Conservation (phyloP, 2,113 vertebrate species). For the Coturnix japonica region DNA sequence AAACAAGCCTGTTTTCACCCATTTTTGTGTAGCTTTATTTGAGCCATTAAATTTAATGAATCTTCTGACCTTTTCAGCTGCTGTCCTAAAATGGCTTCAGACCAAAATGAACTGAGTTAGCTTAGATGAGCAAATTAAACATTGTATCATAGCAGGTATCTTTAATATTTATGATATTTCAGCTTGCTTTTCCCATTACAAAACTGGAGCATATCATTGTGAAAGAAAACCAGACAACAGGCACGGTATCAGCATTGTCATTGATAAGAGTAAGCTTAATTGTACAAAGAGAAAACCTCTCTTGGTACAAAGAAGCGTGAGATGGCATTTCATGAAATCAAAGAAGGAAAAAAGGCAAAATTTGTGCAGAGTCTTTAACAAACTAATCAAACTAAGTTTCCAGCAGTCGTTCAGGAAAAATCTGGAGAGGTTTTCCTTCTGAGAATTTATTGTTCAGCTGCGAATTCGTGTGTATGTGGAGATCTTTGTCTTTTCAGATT, state of each 20-base stretch:
- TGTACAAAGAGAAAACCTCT: neutral
- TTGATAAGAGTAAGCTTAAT: neutral
- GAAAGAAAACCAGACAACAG: neutral
- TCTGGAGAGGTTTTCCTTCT: neutral
- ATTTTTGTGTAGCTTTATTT: constrained; percentile 52
- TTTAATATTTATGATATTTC: neutral
- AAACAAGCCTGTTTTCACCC: constrained; percentile 27
- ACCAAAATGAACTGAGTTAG: constrained; percentile 39
- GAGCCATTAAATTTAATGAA: constrained; percentile 51
- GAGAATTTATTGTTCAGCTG: neutral
- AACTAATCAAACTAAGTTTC: neutral
- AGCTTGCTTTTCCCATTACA: neutral
- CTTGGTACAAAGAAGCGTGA: neutral
- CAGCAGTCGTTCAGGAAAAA: neutral
- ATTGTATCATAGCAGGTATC: constrained; percentile 15
- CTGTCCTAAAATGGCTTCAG: constrained; percentile 23
- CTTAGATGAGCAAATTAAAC: neutral
- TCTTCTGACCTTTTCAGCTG: constrained; percentile 27
- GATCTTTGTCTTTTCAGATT: neutral
- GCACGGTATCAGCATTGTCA: neutral
- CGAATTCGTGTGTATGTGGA: neutral
- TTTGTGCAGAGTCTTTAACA: neutral
- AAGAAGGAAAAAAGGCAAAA: neutral
- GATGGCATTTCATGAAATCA: neutral
- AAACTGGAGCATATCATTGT: neutral